Evolutionary conservation across 2,888 invertebrate genomes (phyloP).

Genomic region (Eurytoma adleriae): DNA sequence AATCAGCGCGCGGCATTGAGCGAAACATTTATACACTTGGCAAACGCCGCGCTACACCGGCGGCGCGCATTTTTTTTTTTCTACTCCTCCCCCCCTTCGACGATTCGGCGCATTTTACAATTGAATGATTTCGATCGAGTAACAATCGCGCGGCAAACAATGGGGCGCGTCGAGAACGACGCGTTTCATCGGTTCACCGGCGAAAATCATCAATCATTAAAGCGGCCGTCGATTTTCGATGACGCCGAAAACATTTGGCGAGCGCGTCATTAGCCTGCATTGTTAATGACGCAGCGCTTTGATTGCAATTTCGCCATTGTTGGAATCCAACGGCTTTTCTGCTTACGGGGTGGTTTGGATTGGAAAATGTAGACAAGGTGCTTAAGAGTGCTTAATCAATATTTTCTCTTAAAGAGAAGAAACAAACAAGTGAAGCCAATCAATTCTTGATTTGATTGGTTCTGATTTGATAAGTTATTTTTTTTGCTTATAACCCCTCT

Average conservation of each 20-base stretch:
- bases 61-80: constrained; percentile 1
- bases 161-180: constrained; percentile 21
- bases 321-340: too few relatives aligned
- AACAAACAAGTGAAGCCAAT: too few relatives aligned
- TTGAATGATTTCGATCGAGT: constrained; percentile 36
- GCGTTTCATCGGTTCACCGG: constrained; percentile 37
- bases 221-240: constrained; percentile 39
- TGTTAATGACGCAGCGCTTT: constrained; percentile 61
- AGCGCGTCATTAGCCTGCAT: constrained; percentile 58
- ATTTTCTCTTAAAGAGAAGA: too few relatives aligned
- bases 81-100: background rate
- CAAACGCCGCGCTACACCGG: constrained; percentile 9
- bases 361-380: too few relatives aligned
- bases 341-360: too few relatives aligned
- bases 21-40: background rate
- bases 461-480: too few relatives aligned
- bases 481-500: too few relatives aligned
- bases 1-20: constrained; percentile 35
- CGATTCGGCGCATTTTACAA: constrained; percentile 38
- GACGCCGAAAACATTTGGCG: constrained; percentile 29
- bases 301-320: constrained; percentile 57
- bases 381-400: too few relatives aligned
- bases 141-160: constrained; percentile 10
- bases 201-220: constrained; percentile 56
- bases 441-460: too few relatives aligned